Conservation (phyloP, 2,113 vertebrate genomes). For the Harpagus bidentatus region DNA sequence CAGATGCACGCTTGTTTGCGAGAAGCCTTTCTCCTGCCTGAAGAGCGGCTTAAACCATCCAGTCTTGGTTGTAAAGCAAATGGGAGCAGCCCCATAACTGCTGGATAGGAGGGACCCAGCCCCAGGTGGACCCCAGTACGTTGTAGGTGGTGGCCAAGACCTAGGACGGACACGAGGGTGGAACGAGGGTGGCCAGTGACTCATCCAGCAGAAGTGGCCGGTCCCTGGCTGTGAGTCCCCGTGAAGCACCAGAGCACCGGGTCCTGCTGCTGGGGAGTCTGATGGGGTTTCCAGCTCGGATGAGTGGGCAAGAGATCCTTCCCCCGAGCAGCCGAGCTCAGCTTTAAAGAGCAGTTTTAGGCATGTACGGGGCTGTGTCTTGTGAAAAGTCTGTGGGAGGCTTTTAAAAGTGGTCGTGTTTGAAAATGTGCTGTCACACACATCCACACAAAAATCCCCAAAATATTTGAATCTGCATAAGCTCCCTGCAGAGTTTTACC, state of each 20-base stretch:
- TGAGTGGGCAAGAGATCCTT: neutral
- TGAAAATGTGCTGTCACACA: conserved; percentile 32
- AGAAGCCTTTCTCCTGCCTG: neutral
- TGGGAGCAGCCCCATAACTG: neutral
- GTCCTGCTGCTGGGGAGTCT: neutral
- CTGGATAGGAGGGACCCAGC: neutral
- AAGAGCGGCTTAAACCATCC: neutral
- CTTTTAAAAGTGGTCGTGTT: neutral
- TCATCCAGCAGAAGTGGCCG: neutral
- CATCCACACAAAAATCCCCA: conserved; percentile 36
- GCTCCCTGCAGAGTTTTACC: neutral
- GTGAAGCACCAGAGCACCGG: neutral
- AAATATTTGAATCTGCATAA: conserved; percentile 23
- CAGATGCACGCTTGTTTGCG: neutral
- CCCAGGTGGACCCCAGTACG: fast-evolving
- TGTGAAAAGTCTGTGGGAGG: conserved; percentile 24
- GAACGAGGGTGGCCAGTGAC: neutral
- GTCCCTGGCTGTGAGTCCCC: neutral
- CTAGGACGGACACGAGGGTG: neutral
- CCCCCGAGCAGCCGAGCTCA: neutral
- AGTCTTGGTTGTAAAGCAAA: neutral
- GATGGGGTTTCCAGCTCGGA: neutral
- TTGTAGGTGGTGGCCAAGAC: neutral
- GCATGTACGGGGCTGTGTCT: neutral
- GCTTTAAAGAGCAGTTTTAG: neutral